Evolutionary conservation across 2,113 vertebrate species (phyloP).

Genomic region (Oceanites oceanicus): DNA sequence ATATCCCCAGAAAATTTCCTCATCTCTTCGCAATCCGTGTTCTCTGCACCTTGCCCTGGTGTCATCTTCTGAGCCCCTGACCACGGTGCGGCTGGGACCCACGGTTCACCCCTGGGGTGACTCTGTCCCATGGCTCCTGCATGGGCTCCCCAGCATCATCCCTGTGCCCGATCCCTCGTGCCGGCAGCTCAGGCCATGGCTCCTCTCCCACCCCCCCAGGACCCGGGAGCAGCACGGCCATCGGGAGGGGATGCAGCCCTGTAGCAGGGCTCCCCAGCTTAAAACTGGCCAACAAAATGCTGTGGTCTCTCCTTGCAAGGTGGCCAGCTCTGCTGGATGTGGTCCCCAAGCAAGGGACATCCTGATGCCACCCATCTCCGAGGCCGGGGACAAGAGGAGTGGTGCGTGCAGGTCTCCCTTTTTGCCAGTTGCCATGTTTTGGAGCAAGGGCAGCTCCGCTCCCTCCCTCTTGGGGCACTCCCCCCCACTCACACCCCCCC

Average conservation of each 20-base stretch:
- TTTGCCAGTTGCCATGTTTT: neutral
- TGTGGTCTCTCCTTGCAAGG: neutral
- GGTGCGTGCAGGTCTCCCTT: neutral
- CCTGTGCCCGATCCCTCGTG: neutral
- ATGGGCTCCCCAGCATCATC: neutral
- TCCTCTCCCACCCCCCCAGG: neutral
- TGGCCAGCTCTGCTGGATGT: neutral
- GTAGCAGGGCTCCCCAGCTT: neutral
- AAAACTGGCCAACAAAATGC: neutral
- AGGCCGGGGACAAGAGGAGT: too few relatives aligned
- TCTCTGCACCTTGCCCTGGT: too few relatives aligned
- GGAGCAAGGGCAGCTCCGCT: neutral
- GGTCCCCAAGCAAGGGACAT: neutral
- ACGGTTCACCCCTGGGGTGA: too few relatives aligned
- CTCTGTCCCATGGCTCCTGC: neutral
- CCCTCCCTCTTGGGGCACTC: neutral
- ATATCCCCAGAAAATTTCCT: too few relatives aligned
- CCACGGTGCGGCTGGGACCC: too few relatives aligned
- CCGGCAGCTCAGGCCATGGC: neutral
- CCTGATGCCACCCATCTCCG: neutral
- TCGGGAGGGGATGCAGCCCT: neutral
- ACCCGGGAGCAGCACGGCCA: rapidly evolving
- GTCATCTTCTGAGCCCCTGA: too few relatives aligned
- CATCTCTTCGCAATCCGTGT: too few relatives aligned
- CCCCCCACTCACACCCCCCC: neutral